Evolutionary conservation across 2,113 vertebrate species (phyloP), one percentile per base, ranked within the genome.

Genomic region (Coregonus clupeaformis): DNA sequence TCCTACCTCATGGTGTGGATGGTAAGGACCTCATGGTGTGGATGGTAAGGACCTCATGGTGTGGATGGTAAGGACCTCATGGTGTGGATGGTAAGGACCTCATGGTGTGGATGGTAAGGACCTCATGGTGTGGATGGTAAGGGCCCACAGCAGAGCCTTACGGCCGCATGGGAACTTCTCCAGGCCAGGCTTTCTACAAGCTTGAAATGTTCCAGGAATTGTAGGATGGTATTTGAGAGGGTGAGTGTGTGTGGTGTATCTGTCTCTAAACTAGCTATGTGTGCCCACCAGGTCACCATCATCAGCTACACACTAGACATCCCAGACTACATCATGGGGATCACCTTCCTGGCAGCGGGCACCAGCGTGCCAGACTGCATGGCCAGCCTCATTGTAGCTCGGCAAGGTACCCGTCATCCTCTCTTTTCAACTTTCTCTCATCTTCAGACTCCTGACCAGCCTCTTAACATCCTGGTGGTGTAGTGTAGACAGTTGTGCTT

Each of bases 1-100:
- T 94, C 93, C 85, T 94, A 94, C 87, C 81, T 93, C 90, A 94
- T 94, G 93, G 93, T 94, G 85, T 94, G 93, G 93, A 94, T 94
- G 93, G 93, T 94, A 88, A 92, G 92, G n/a, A 52, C 5, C 6
- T n/a, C n/a, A n/a, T n/a, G n/a, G n/a, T n/a, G n/a, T n/a, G n/a
- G n/a, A n/a, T n/a, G n/a, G n/a, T n/a, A n/a, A n/a, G n/a, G n/a
- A n/a, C n/a, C n/a, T n/a, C n/a, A n/a, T n/a, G n/a, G n/a, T n/a
- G 27, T 27, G 27, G 27, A 27, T 27, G 27, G 27, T 27, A 27
- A 27, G 27, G n/a, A 94, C 87, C 81, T 93, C 90, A 94, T 94
- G 93, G 93, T 94, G 85, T 94, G 93, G 93, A 94, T 94, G 93
- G 93, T 94, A 88, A 92, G 92, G n/a, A 94, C 87, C 81, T 93